phyloP scores from a whole-genome alignment of 2,797 vertebrate species.

The Megaceryle alcyon region DNA sequence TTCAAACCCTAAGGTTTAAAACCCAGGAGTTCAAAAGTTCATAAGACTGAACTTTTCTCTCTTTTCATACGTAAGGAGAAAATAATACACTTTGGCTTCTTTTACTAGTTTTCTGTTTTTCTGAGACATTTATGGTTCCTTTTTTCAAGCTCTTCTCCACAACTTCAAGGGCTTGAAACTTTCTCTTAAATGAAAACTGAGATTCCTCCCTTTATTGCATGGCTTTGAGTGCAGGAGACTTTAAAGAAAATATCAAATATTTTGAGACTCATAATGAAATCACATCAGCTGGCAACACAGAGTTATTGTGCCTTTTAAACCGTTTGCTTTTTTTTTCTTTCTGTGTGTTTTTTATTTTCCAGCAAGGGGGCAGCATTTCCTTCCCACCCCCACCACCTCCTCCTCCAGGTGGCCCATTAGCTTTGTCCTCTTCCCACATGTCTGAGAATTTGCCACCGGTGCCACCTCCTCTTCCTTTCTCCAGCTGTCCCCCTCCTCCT shows the following conservation, averaged over 20 bases:
- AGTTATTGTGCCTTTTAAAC: conserved; percentile 44
- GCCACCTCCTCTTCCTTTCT: conserved; percentile 86
- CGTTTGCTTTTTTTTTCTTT: conserved; percentile 54
- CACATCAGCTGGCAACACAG: conserved; percentile 39
- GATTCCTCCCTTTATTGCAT: conserved; percentile 63
- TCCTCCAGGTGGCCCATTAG: conserved; percentile 85
- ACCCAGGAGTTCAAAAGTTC: conserved; percentile 55
- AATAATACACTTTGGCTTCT: conserved; percentile 57
- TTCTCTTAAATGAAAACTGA: conserved; percentile 61
- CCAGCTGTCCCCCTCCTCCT: conserved; percentile 81
- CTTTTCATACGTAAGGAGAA: conserved; percentile 48
- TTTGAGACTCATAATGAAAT: conserved; percentile 47
- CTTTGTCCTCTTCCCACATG: conserved; percentile 71
- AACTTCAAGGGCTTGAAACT: conserved; percentile 42
- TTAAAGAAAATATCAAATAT: conserved; percentile 63
- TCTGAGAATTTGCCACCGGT: conserved; percentile 79
- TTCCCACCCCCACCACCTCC: conserved; percentile 83
- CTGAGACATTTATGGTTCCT: conserved; percentile 39
- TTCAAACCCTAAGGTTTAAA: conserved; percentile 37
- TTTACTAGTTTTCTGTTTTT: conserved; percentile 54
- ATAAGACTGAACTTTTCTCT: conserved; percentile 19
- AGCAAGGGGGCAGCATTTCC: conserved; percentile 79
- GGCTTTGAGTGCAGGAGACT: conserved; percentile 52
- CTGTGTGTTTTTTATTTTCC: conserved; percentile 50
- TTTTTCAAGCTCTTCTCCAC: conserved; percentile 42